Conservation (phyloP, 1,140 invertebrate species). For the Dendroctonus ponderosae region DNA sequence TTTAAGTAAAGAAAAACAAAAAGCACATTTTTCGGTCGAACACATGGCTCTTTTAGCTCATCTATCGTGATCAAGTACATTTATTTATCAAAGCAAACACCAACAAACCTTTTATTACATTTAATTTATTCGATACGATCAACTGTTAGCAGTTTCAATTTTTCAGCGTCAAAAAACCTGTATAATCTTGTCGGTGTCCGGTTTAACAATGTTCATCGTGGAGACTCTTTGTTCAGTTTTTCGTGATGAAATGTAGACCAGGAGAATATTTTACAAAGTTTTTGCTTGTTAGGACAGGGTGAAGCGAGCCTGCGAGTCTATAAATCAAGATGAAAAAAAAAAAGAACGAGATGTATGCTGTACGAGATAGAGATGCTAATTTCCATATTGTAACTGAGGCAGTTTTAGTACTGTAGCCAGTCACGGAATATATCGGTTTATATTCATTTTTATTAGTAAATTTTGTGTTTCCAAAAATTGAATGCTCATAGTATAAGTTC, state of each 20-base stretch:
- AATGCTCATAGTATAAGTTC: too few species aligned
- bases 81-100: too few species aligned
- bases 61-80: too few species aligned
- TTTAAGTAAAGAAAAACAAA: too few species aligned
- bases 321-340: constrained; percentile 22
- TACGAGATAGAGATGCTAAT: constrained; percentile 24
- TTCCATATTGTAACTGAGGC: constrained; percentile 23
- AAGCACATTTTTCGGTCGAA: too few species aligned
- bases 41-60: too few species aligned
- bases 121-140: too few species aligned
- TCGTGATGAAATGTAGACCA: constrained; percentile 15
- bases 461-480: too few species aligned
- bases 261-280: constrained; percentile 22
- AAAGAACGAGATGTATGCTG: constrained; percentile 3
- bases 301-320: constrained; percentile 10
- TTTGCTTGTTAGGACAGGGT: constrained; percentile 26
- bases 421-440: too few species aligned
- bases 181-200: constrained; percentile 10
- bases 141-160: too few species aligned
- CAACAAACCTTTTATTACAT: too few species aligned
- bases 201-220: constrained; percentile 15
- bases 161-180: constrained; percentile 2
- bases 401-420: constrained; percentile 10
- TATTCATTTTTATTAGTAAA: too few species aligned
- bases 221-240: constrained; percentile 17